Evolutionary conservation across 2,113 vertebrate species (phyloP), one percentile per base, ranked within the genome.

Genomic region (Turnix velox): DNA sequence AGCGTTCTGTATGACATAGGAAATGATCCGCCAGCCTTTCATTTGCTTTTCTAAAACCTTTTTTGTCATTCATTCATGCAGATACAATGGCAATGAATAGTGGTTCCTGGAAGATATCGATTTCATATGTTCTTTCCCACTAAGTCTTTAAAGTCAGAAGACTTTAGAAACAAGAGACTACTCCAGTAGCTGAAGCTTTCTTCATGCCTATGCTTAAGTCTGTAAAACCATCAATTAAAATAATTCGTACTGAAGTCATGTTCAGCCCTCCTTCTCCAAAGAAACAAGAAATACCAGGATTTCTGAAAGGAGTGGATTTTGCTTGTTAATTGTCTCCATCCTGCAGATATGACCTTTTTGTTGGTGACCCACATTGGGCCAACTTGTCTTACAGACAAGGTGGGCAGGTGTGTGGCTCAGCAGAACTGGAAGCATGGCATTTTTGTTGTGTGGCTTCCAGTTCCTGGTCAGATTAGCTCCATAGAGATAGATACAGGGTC

Each of bases 61-160:
- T 92, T 95, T 94, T 94, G 84, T 87, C 74, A 77, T 62, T 87
- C 94, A 89, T 91, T 95, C 94, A 85, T 91, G 96, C 91, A 96
- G 84, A 87, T 95, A 94, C 93, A 95, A 93, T 72, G 77, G 45
- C 75, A 91, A 82, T 94, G 81, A 95, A 39, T 68, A 74, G 84
- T 89, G 45, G 52, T 93, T 95, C 81, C 93, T 96, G 74, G n/a
- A 82, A 88, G 84, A 73, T 93, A 96, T 74, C 71, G 8, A 33
- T 92, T 94, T 89, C 77, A 14, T 82, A 46, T 86, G 51, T 90
- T 90, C 73, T 94, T 95, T 89, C 69, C 62, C 77, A 58, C 40
- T 69, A 81, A 74, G 51, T 59, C n/a, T 92, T 79, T 87, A 89
- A 93, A 94, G 87, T 87, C 92, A 91, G 77, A 87, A 85, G 63